Conservation (phyloP, 1,140 invertebrate genomes). For the Calephelis virginiensis region DNA sequence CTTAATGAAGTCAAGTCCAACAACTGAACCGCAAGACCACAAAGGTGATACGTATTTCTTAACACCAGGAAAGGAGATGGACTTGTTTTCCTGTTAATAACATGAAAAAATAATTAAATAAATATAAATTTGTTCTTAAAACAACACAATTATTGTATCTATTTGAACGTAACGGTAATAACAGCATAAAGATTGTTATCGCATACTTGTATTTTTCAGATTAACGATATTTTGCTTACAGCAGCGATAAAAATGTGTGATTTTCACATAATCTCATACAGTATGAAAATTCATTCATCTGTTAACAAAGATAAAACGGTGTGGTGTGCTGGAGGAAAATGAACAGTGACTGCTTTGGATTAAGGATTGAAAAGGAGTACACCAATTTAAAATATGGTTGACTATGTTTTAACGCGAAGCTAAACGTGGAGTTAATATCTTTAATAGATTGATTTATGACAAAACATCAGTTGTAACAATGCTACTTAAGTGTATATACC, state of each 20-base stretch:
- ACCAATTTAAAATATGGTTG: not conserved
- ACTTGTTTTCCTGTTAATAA: too few relatives aligned
- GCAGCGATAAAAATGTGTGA: conserved; percentile 26
- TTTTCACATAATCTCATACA: conserved; percentile 43
- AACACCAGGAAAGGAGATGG: too few relatives aligned
- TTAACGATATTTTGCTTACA: conserved; percentile 15
- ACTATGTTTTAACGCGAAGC: not conserved
- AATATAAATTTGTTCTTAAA: too few relatives aligned
- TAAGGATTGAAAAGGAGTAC: conserved; percentile 4
- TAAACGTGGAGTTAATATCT: not conserved
- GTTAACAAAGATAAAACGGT: conserved; percentile 49
- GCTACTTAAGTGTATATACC: not conserved
- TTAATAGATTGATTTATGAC: not conserved
- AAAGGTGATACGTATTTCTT: too few relatives aligned
- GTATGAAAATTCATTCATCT: conserved; percentile 45
- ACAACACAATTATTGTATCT: not conserved
- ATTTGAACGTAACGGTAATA: conserved; percentile 6
- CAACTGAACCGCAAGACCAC: too few relatives aligned
- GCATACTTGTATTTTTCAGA: conserved; percentile 9
- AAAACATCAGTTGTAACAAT: not conserved
- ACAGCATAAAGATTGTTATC: conserved; percentile 3
- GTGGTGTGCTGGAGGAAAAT: conserved; percentile 22
- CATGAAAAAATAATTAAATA: too few relatives aligned
- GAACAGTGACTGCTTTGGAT: not conserved
- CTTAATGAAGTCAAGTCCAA: too few relatives aligned